phyloP scores from a whole-genome alignment of 2,113 vertebrate species.

The Morone saxatilis region DNA sequence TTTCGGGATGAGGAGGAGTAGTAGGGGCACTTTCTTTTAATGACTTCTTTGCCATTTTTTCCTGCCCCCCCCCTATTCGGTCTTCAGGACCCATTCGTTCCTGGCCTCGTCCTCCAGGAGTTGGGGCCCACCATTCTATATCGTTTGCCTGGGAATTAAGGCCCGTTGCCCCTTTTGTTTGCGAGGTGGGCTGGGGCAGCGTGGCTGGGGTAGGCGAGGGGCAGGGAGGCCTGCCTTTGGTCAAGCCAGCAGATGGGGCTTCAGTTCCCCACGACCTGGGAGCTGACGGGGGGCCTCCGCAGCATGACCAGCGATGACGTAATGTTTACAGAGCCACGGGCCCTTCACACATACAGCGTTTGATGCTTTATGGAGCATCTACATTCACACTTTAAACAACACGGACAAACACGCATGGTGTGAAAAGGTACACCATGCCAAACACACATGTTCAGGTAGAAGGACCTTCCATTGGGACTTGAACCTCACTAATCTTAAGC shows the following conservation, averaged over 20 bases:
- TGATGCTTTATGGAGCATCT: constrained; percentile 11
- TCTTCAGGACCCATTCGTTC: constrained; percentile 70
- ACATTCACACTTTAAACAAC: constrained; percentile 25
- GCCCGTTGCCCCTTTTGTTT: constrained; percentile 89
- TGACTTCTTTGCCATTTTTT: constrained; percentile 80
- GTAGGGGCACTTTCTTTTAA: constrained; percentile 71
- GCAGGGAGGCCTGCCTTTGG: constrained; percentile 89
- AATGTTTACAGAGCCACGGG: constrained; percentile 80
- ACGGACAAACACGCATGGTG: constrained; percentile 42
- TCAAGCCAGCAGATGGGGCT: constrained; percentile 87
- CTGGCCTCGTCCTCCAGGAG: constrained; percentile 71
- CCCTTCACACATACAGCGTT: constrained; percentile 54
- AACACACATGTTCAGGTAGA: background rate
- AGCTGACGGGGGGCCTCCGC: constrained; percentile 32
- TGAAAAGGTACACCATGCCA: background rate
- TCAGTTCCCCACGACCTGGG: constrained; percentile 88
- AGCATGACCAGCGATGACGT: constrained; percentile 79
- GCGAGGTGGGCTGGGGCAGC: constrained; percentile 74
- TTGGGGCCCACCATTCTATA: constrained; percentile 89
- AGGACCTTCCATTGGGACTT: background rate
- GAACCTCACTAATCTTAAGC: too few species aligned
- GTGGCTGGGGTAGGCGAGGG: constrained; percentile 70
- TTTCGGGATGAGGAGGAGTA: constrained; percentile 50
- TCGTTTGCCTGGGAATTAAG: constrained; percentile 92
- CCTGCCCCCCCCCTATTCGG: constrained; percentile 25